Conservation (phyloP, 2,888 invertebrate species). For the Merodon equestris region DNA sequence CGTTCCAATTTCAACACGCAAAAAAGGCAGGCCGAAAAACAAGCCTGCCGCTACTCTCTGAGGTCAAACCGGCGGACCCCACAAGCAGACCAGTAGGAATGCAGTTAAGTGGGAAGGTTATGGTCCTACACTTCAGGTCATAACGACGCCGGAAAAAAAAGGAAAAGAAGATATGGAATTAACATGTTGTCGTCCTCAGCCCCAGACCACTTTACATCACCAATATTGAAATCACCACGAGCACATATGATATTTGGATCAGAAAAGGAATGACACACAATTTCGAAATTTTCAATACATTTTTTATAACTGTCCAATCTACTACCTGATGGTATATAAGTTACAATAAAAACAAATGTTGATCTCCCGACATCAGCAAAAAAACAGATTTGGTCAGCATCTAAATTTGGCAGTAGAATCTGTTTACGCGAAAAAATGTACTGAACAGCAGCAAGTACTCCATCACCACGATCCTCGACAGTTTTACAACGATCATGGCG, state of each 20-base stretch:
- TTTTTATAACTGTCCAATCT: background rate
- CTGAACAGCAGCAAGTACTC: slow-evolving; percentile 5
- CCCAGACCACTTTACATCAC: background rate
- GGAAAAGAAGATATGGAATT: slow-evolving; percentile 35
- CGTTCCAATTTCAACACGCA: too few species aligned
- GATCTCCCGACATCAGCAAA: background rate
- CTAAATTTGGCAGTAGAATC: background rate
- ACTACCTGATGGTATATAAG: slow-evolving; percentile 5
- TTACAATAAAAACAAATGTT: slow-evolving; percentile 1
- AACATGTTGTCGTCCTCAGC: slow-evolving; percentile 13
- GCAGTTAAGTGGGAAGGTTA: too few species aligned
- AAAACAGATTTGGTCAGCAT: slow-evolving; percentile 9
- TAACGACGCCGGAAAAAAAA: too few species aligned
- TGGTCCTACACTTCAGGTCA: too few species aligned
- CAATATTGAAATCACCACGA: background rate
- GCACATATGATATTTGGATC: background rate
- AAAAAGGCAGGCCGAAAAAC: too few species aligned
- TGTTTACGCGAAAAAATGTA: background rate
- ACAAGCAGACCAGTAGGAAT: too few species aligned
- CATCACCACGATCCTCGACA: slow-evolving; percentile 4
- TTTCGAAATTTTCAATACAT: background rate
- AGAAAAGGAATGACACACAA: background rate
- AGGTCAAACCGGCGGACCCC: too few species aligned
- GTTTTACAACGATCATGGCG: background rate
- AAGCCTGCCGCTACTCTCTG: too few species aligned